A percentile compares a stretch with the other conserved stretches of the same genome.
phyloP scores from a whole-genome alignment of 2,797 vertebrate species.

The Lepus townsendii region DNA sequence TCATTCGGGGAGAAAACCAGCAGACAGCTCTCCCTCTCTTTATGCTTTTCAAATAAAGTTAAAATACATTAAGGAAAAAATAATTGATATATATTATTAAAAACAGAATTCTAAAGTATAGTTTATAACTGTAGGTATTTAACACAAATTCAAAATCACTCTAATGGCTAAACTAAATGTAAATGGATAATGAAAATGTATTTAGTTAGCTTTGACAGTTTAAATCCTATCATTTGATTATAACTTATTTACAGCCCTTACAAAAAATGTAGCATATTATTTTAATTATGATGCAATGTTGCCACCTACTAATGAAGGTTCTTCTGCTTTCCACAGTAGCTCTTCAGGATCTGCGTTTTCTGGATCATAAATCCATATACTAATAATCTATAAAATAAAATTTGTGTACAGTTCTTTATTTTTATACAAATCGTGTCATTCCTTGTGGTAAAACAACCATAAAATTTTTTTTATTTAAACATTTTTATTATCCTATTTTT shows the following conservation, averaged over 20 bases:
- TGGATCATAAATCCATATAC: conserved; percentile 76
- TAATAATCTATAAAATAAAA: conserved; percentile 59
- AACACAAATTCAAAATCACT: conserved; percentile 20
- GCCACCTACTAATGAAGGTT: conserved; percentile 64
- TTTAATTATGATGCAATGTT: conserved; percentile 3
- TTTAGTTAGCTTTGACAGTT: not conserved
- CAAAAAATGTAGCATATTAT: not conserved
- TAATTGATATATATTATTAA: too few relatives aligned
- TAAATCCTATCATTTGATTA: not conserved
- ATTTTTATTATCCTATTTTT: not conserved
- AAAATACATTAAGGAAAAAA: too few relatives aligned
- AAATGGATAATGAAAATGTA: not conserved
- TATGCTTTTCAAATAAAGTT: too few relatives aligned
- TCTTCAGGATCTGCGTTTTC: conserved; percentile 68
- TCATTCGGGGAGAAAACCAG: too few relatives aligned
- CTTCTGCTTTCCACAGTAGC: not conserved
- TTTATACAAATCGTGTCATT: conserved; percentile 50
- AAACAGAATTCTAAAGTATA: conserved; percentile 6
- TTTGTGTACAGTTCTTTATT: conserved; percentile 24
- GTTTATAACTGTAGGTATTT: not conserved
- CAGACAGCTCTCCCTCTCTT: too few relatives aligned
- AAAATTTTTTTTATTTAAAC: conserved; percentile 7
- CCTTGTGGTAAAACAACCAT: conserved; percentile 32
- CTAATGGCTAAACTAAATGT: not conserved
- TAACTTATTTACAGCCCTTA: not conserved